A percentile compares a stretch with the other conserved stretches of the same genome.
These are phyloP conservation scores for Dolichoris vasculosae DNA, from an alignment of 1,140 invertebrate genomes.

Conservation along the genomic window DNA sequence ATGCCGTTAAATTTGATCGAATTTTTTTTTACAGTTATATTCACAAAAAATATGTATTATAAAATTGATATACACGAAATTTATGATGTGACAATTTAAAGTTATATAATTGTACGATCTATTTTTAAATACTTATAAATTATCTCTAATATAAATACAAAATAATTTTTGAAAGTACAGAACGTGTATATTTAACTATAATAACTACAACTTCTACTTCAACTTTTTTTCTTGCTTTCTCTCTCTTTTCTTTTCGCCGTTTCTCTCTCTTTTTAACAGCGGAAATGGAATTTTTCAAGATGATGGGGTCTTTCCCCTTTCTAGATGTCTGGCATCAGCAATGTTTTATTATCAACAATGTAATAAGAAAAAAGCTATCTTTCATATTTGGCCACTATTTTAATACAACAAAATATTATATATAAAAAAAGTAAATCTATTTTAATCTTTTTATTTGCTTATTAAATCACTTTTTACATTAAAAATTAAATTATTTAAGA, in stretches of 20 bases:
- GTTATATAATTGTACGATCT: neutral
- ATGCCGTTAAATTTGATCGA: too few relatives aligned
- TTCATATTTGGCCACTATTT: too few relatives aligned
- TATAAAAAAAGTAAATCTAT: too few relatives aligned
- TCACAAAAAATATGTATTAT: too few relatives aligned
- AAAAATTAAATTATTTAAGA: too few relatives aligned
- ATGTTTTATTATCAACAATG: constrained; percentile 33
- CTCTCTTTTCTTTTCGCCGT: neutral
- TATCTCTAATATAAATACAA: neutral
- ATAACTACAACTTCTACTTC: neutral
- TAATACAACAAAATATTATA: too few relatives aligned
- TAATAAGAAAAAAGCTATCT: constrained; percentile 23
- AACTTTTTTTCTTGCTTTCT: neutral
- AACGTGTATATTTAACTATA: neutral
- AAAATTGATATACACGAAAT: too few relatives aligned
- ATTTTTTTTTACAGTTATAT: too few relatives aligned
- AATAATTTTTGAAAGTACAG: neutral
- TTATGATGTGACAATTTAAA: too few relatives aligned
- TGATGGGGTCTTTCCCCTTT: constrained; percentile 36
- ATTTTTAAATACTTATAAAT: neutral
- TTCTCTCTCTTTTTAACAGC: constrained; percentile 7
- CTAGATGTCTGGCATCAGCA: constrained; percentile 28
- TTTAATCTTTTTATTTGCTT: too few relatives aligned
- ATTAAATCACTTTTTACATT: too few relatives aligned
- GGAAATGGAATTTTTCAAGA: constrained; percentile 44